A percentile compares a stretch with the other conserved stretches of the same genome.
Evolutionary conservation across 1,140 invertebrate genomes (phyloP).

Genomic region (Coptotermes formosanus): DNA sequence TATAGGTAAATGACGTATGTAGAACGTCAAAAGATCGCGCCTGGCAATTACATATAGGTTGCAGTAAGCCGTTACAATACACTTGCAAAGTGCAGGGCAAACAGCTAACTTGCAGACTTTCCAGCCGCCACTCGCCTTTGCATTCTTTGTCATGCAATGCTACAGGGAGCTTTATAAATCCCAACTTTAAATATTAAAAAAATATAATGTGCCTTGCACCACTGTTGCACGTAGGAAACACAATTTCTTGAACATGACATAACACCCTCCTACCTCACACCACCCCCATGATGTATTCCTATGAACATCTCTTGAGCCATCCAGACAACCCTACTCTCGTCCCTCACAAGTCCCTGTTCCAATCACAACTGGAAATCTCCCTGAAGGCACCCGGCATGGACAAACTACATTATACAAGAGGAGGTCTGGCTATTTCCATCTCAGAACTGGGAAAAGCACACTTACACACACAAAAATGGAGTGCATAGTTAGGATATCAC

Average conservation of each 20-base stretch:
- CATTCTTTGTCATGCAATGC: too few relatives aligned
- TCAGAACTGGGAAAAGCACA: background rate
- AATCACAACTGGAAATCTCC: constrained; percentile 11
- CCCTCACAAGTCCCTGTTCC: constrained; percentile 11
- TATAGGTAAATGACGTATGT: too few relatives aligned
- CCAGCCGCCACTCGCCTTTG: too few relatives aligned
- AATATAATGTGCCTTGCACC: background rate
- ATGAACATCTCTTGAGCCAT: constrained; percentile 11
- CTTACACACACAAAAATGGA: background rate
- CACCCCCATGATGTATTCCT: background rate
- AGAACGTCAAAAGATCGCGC: too few relatives aligned
- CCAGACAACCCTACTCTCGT: background rate
- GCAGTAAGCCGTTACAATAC: too few relatives aligned
- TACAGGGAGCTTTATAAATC: too few relatives aligned
- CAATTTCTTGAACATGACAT: constrained; percentile 13
- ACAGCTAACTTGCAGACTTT: too few relatives aligned
- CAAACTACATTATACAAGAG: constrained; percentile 16
- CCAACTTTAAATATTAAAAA: too few relatives aligned
- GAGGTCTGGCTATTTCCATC: constrained; percentile 8
- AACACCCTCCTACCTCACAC: constrained; percentile 8
- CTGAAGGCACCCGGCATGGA: constrained; percentile 1
- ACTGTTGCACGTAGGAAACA: background rate
- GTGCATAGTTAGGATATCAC: background rate
- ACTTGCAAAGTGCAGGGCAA: too few relatives aligned
- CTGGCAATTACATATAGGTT: too few relatives aligned